Percentiles rank a stretch among this genome's conserved stretches.
Evolutionary conservation across 2,888 invertebrate species (phyloP).

Genomic region (Tenthredo scrophulariae): DNA sequence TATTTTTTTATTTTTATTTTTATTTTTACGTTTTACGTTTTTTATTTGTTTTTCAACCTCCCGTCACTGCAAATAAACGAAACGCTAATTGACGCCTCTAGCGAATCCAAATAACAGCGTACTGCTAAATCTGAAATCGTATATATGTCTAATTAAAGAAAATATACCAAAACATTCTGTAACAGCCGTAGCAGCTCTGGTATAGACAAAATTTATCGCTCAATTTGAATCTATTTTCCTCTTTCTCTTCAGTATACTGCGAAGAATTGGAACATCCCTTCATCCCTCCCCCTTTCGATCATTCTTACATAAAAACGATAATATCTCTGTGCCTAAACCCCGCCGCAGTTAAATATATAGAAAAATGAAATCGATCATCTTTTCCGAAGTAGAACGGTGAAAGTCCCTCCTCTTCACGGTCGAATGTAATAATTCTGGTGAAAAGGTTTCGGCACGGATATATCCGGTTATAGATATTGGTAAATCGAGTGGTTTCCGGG

Average conservation of each 20-base stretch:
- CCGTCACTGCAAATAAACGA: constrained; percentile 25
- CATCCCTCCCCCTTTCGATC: neutral
- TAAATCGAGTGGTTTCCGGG: constrained; percentile 35
- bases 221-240: too few species aligned
- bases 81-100: constrained; percentile 37
- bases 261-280: constrained; percentile 20
- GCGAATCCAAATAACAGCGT: neutral
- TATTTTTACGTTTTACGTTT: neutral
- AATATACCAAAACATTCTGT: neutral
- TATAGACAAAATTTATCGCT: neutral
- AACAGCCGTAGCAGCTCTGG: neutral
- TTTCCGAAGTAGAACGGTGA: neutral
- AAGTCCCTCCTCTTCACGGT: constrained; percentile 3
- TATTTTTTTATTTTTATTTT: too few species aligned
- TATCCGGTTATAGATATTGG: constrained; percentile 30
- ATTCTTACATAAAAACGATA: neutral
- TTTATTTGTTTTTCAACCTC: neutral
- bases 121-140: neutral
- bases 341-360: neutral
- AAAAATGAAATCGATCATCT: constrained; percentile 20
- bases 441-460: constrained; percentile 19
- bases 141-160: constrained; percentile 14
- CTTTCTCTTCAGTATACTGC: neutral
- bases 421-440: constrained; percentile 26
- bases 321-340: neutral